Evolutionary conservation across 2,113 vertebrate genomes (phyloP), one percentile per base, ranked within the genome.

Genomic region (Crypturellus undulatus): DNA sequence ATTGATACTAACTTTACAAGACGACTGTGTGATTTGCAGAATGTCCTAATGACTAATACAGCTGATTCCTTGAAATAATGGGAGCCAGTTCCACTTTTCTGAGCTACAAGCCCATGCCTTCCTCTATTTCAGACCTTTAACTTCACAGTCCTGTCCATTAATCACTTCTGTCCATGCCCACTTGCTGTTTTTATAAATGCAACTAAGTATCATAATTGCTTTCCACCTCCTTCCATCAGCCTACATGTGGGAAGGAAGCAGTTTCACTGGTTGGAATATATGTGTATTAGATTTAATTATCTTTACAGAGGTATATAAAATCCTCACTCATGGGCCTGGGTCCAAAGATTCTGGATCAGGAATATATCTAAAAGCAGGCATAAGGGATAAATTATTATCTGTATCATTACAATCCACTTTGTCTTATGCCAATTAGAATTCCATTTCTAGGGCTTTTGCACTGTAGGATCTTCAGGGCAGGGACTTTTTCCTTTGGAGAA

Each of bases 1-100:
- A 96, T 85, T 87, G 95, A 94, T 96, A 97, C 86, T 96, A 97
- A 96, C 96, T 97, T 97, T 96, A 96, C 93, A 96, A 97, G 95
- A 97, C 93, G 92, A 92, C 94, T 93, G 72, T 87, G 79, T 91
- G 96, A 96, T 97, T 97, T 96, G 95, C 96, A 96, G 88, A 96
- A 90, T 63, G 79, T 94, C 62, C 96, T 97, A 97, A 97, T 94
- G 93, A 95, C 95, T 87, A 95, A 89, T 68, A 87, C 92, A 87
- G 92, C 81, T 79, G 95, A 94, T 94, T 97, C 91, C 80, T 84
- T 95, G 95, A 93, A 94, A 90, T 93, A 96, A 96, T 86, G 67
- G 92, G 81, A 94, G 78, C 90, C 90, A 82, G 71, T 91, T 96
- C 83, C 63, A 79, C 87, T 77, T 87, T 83, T 87, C 87, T 4